Evolutionary conservation across 2,113 vertebrate genomes (phyloP).

Genomic region (Sapajus apella): DNA sequence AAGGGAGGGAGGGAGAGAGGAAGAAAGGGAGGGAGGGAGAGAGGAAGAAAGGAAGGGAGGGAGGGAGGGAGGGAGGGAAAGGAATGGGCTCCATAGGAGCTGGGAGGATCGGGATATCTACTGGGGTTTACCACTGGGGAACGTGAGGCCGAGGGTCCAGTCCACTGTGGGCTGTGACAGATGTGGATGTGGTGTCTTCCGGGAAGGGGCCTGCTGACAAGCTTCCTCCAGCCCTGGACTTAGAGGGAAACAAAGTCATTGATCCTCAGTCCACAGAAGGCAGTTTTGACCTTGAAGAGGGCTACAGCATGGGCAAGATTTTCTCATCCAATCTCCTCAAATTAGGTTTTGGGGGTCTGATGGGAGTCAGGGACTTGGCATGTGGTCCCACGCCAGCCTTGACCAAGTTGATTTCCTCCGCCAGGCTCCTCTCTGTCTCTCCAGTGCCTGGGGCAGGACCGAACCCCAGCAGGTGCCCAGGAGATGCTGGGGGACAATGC

Average conservation of each 20-base stretch:
- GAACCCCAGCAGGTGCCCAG: not conserved
- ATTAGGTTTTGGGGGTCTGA: not conserved
- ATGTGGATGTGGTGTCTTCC: not conserved
- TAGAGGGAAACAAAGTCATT: not conserved
- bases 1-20: no score
- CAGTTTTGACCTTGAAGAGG: not conserved
- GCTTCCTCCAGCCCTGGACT: not conserved
- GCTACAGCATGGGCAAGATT: rapidly evolving
- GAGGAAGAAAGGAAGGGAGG: no score
- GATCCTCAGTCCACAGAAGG: not conserved
- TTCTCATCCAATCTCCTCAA: rapidly evolving
- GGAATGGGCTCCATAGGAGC: not conserved
- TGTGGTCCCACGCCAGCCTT: rapidly evolving
- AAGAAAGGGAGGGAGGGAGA: no score
- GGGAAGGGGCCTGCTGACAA: not conserved
- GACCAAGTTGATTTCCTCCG: rapidly evolving
- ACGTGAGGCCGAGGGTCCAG: rapidly evolving
- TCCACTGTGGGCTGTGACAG: no score
- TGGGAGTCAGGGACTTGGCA: not conserved
- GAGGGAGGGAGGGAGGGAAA: no score
- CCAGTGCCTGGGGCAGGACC: rapidly evolving
- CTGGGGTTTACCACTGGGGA: not conserved
- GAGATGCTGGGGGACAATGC: rapidly evolving
- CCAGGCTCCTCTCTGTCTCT: rapidly evolving
- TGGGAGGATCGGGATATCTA: rapidly evolving